These are phyloP conservation scores for Ephialtes manifestator DNA, from an alignment of 2,888 invertebrate genomes.

Conservation along the genomic window DNA sequence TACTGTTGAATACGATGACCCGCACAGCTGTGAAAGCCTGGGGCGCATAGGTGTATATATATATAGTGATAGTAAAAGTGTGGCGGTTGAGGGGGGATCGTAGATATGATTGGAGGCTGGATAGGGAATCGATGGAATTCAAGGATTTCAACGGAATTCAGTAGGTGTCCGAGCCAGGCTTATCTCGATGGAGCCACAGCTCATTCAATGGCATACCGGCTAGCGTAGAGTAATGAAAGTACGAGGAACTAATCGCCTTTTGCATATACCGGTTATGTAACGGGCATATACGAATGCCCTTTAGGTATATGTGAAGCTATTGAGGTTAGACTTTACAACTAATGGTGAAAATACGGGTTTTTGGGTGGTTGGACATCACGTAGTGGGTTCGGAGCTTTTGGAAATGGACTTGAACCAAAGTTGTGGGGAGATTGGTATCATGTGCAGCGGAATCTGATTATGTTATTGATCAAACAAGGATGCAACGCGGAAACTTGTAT, in stretches of 20 bases:
- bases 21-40: slow-evolving; percentile 14
- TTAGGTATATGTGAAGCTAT: not conserved
- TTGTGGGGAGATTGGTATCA: not conserved
- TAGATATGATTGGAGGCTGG: slow-evolving; percentile 57
- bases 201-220: slow-evolving; percentile 57
- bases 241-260: slow-evolving; percentile 52
- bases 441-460: not conserved
- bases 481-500: too few species aligned
- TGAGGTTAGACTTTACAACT: not conserved
- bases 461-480: not conserved
- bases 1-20: slow-evolving; percentile 52
- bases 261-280: slow-evolving; percentile 19
- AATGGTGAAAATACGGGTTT: not conserved
- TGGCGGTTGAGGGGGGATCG: slow-evolving; percentile 32
- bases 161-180: slow-evolving; percentile 38
- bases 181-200: slow-evolving; percentile 55
- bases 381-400: not conserved
- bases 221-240: slow-evolving; percentile 55
- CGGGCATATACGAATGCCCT: not conserved
- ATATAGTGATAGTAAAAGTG: slow-evolving; percentile 9
- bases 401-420: not conserved
- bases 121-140: slow-evolving; percentile 55
- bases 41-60: not conserved
- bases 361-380: not conserved
- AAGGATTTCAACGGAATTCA: slow-evolving; percentile 55